Evolutionary conservation across 2,797 vertebrate species (phyloP).

Genomic region (Dromococcyx pavoninus): DNA sequence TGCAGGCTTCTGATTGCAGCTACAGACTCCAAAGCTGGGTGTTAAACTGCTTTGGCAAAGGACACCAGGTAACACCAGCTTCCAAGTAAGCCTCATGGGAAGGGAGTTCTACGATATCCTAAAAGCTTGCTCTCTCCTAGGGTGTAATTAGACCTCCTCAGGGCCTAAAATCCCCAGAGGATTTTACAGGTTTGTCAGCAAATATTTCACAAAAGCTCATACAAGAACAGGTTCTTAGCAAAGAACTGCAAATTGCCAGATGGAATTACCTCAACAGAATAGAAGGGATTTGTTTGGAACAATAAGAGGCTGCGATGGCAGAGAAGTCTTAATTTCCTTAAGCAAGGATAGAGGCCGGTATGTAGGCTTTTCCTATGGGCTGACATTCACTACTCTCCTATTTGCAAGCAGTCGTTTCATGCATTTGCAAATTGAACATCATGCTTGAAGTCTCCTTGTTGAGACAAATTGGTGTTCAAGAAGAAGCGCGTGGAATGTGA

Average conservation of each 20-base stretch:
- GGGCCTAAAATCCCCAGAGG: not conserved
- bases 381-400: not conserved
- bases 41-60: not conserved
- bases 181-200: not conserved
- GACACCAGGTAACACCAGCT: not conserved
- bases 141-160: not conserved
- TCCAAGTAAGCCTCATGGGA: fast-evolving
- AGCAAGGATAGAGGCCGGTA: not conserved
- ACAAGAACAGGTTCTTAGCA: not conserved
- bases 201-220: not conserved
- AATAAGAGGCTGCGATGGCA: not conserved
- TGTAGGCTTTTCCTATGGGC: not conserved
- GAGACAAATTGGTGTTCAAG: not conserved
- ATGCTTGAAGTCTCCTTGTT: not conserved
- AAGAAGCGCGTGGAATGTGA: not conserved
- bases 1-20: not conserved
- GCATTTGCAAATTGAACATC: not conserved
- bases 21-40: not conserved
- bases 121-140: not conserved
- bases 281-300: not conserved
- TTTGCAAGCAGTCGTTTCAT: not conserved
- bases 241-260: not conserved
- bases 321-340: not conserved
- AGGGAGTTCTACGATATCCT: not conserved
- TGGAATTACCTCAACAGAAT: not conserved